phyloP scores from a whole-genome alignment of 35 echinoderm and acorn worm genomes.

The Eucidaris tribuloides region DNA sequence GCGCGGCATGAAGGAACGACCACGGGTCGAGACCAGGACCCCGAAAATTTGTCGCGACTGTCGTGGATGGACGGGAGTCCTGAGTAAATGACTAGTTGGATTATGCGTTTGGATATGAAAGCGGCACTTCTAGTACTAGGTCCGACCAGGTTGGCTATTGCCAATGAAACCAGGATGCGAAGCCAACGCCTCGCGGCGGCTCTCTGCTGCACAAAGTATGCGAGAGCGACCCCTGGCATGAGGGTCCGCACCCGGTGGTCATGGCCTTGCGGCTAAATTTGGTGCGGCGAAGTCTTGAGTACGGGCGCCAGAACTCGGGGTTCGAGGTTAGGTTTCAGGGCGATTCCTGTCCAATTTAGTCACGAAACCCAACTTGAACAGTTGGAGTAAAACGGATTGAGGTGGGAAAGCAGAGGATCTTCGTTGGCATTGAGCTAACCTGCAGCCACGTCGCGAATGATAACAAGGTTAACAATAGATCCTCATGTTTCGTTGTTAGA shows the following conservation, averaged over 20 bases:
- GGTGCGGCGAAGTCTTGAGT: background rate
- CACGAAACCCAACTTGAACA: background rate
- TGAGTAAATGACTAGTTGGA: constrained; percentile 42
- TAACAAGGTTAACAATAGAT: too few species aligned
- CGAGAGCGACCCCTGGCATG: background rate
- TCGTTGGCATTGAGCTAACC: background rate
- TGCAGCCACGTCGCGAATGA: constrained; percentile 27
- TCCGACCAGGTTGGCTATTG: constrained; percentile 32
- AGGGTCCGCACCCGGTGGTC: background rate
- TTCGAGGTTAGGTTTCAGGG: background rate
- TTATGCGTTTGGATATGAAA: constrained; percentile 34
- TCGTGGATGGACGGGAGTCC: background rate
- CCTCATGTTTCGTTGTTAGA: too few species aligned
- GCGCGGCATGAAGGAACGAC: background rate
- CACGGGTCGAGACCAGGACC: background rate
- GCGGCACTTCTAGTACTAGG: constrained; percentile 21
- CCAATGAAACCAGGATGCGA: constrained; percentile 26
- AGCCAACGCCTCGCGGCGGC: background rate
- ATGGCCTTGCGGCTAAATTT: background rate
- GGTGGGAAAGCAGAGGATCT: too few species aligned
- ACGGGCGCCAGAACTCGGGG: background rate
- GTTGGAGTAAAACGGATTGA: background rate
- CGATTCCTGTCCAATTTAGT: background rate
- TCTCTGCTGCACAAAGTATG: background rate
- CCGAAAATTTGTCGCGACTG: background rate